Evolutionary conservation across 35 echinoderm and acorn worm species (phyloP).

Genomic region (Hemicentrotus pulcherrimus): DNA sequence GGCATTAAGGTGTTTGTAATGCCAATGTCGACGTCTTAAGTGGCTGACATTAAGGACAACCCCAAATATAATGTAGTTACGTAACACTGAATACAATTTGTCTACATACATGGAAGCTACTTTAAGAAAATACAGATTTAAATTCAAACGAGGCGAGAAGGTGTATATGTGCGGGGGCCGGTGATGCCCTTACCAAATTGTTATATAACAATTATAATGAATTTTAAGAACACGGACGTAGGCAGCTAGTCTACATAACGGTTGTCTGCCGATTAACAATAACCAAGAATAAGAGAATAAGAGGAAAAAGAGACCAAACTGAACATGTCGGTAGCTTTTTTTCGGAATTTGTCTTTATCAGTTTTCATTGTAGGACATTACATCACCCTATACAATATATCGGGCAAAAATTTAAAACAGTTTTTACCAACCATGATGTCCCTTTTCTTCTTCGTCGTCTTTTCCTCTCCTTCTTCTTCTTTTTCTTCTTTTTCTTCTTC

Average conservation of each 20-base stretch:
- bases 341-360: too few species aligned
- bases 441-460: too few species aligned
- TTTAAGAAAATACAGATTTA: too few species aligned
- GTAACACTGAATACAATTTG: not conserved
- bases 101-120: not conserved
- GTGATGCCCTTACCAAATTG: not conserved
- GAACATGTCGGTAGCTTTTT: too few species aligned
- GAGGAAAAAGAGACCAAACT: not conserved
- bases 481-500: too few species aligned
- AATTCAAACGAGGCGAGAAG: too few species aligned
- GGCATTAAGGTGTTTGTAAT: not conserved
- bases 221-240: not conserved
- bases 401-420: too few species aligned
- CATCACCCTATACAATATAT: too few species aligned
- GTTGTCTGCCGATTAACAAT: not conserved
- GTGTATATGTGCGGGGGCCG: not conserved
- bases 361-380: too few species aligned
- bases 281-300: not conserved
- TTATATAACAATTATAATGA: not conserved
- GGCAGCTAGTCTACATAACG: not conserved
- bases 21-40: not conserved
- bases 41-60: not conserved
- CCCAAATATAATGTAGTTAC: not conserved
- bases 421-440: too few species aligned
- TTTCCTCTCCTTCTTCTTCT: too few species aligned